phyloP scores from a whole-genome alignment of 1,140 invertebrate species.

The Monomorium pharaonis region DNA sequence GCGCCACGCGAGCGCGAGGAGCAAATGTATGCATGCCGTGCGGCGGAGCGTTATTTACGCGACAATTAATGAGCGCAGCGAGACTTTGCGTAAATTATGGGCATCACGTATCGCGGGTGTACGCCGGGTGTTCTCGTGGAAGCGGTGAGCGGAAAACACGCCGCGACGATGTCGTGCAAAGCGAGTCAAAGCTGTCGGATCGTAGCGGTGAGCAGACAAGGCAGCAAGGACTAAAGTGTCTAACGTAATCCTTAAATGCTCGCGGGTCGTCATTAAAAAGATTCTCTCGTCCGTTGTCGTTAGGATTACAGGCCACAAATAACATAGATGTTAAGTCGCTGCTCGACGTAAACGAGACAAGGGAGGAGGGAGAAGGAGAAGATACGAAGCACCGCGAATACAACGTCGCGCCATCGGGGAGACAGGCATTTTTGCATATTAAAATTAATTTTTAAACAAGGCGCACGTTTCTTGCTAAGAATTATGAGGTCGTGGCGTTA shows the following conservation, averaged over 20 bases:
- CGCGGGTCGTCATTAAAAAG: neutral
- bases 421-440: neutral
- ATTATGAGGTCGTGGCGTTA: neutral
- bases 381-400: too few relatives aligned
- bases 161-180: neutral
- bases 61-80: conserved; percentile 58
- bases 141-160: conserved; percentile 10
- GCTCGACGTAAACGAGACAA: too few relatives aligned
- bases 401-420: neutral
- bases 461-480: neutral
- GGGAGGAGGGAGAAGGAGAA: too few relatives aligned
- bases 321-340: neutral
- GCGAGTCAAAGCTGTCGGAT: neutral
- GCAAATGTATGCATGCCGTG: conserved; percentile 52
- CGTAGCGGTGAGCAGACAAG: neutral
- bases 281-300: neutral
- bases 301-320: neutral
- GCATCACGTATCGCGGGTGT: conserved; percentile 30
- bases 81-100: conserved; percentile 51
- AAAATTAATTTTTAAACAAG: neutral
- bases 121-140: conserved; percentile 20
- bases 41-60: conserved; percentile 64
- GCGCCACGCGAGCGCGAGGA: neutral
- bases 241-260: neutral
- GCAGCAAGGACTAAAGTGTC: neutral